Conservation (phyloP, 2,113 vertebrate species). For the Ictidomys tridecemlineatus region DNA sequence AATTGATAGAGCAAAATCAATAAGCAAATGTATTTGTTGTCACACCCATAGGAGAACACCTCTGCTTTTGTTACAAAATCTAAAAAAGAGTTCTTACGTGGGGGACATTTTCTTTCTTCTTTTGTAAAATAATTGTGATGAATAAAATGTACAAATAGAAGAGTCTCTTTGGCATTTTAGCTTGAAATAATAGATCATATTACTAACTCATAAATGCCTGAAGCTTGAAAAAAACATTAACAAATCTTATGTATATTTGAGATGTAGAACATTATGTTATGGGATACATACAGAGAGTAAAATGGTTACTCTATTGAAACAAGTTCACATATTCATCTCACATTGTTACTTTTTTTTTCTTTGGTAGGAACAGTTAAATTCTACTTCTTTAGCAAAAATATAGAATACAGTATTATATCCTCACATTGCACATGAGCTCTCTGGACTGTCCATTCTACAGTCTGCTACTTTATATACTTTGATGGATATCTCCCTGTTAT, state of each 20-base stretch:
- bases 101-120: background rate
- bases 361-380: background rate
- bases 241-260: background rate
- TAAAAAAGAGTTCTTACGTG: background rate
- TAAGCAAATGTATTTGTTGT: background rate
- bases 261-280: background rate
- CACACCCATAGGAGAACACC: background rate
- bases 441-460: no score
- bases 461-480: background rate
- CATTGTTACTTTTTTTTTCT: background rate
- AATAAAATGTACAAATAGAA: background rate
- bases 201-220: background rate
- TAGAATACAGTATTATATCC: accelerated
- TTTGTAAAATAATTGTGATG: background rate
- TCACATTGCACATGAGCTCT: no score
- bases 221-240: background rate
- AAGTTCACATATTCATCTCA: background rate
- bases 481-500: background rate
- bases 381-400: background rate
- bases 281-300: no score
- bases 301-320: background rate
- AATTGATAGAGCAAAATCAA: background rate
- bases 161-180: background rate
- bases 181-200: background rate
- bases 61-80: conserved; percentile 36